These are phyloP conservation scores for Forficula auricularia DNA, from an alignment of 1,140 invertebrate genomes.

Conservation along the genomic window DNA sequence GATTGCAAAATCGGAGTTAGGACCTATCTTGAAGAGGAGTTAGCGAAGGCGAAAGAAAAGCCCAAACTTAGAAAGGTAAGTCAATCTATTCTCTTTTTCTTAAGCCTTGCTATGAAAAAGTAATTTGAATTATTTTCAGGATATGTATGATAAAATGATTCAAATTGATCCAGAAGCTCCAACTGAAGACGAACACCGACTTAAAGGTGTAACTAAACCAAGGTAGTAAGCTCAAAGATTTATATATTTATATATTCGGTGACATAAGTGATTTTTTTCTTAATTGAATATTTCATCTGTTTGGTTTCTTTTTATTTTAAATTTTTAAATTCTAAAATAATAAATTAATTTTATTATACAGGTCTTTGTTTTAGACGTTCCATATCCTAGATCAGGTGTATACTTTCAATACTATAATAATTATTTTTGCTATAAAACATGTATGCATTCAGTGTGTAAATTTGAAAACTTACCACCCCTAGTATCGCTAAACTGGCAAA, in stretches of 20 bases:
- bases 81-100: no score
- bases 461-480: no score
- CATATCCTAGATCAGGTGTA: no score
- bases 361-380: no score
- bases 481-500: no score
- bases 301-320: not conserved
- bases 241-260: no score
- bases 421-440: no score
- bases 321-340: not conserved
- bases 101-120: not conserved
- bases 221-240: no score
- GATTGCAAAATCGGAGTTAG: slow-evolving; percentile 90
- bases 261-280: no score
- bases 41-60: slow-evolving; percentile 85
- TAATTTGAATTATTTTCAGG: slow-evolving; percentile 26
- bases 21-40: slow-evolving; percentile 86
- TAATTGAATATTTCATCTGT: not conserved
- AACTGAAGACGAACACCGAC: slow-evolving; percentile 69
- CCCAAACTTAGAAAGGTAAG: slow-evolving; percentile 70
- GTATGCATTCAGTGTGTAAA: no score
- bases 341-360: not conserved
- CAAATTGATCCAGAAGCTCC: slow-evolving; percentile 82
- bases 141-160: slow-evolving; percentile 98
- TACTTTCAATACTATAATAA: no score
- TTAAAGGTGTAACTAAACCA: slow-evolving; percentile 85